Base-by-base conservation (phyloP, 2,797 vertebrate genomes). In the Pseudomugil gertrudae region DNA sequence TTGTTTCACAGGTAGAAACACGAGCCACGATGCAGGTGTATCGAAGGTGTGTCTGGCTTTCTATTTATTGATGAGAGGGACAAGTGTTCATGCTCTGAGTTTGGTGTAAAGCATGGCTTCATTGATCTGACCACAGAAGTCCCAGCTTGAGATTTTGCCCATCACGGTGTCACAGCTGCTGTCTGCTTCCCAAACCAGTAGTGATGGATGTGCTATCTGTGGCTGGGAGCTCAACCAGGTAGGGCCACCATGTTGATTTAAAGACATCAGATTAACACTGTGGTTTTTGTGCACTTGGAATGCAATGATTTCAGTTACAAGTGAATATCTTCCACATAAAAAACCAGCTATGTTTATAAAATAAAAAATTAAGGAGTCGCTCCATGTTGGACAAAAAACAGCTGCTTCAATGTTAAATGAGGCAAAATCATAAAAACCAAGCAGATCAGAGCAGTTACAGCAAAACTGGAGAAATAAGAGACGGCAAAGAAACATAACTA, bases 111-210 rank as follows among this genome's bases (percentile, higher is more conserved):
- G 14, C 1, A 3, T 43, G 40, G 1, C 48, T 26, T 57, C 4
- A 9, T 50, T 50, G 27, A 8, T 79, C 14, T 71, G 2, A 6
- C 33, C 51, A 32, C 81, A 90, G 86, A 84, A 30, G 24, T 10
- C 65, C 0, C 0, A 29, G 7, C 69, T 78, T 4, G 65, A 75
- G 69, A 71, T 89, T 48, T 10, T 85, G 36, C 91, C 91, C 11
- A 86, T 85, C 76, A 86, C 89, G 0, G 90, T 91, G 63, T 92
- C 89, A 29, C 91, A 92, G 74, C 89, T 93, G 65, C 80, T 89
- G 50, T 74, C 80, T 7, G 84, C 89, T 14, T 19, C 47, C 1
- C 50, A 66, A 14, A 38, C 52, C 52, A 1, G 6, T 48, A 53
- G 5, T 0, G 74, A 74, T 0, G 3, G 26, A 19, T 92, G 90